These are phyloP conservation scores for Actinia tenebrosa DNA, from an alignment of 64 coral and sea anemone genomes.

Conservation along the genomic window DNA sequence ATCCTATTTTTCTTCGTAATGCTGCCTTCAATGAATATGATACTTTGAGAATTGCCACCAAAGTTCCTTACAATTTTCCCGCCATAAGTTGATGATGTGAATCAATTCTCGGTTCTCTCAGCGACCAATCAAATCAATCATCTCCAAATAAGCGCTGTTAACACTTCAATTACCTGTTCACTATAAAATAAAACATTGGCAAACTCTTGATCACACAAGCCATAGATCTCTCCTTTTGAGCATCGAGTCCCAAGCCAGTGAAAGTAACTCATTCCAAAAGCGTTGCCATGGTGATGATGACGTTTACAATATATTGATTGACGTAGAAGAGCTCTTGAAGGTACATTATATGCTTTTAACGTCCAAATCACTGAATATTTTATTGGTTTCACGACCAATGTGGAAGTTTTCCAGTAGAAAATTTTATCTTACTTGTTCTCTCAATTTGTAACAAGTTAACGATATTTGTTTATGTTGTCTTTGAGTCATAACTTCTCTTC, in stretches of 20 bases:
- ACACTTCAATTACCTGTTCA: not conserved
- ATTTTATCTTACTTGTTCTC: not conserved
- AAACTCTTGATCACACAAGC: not conserved
- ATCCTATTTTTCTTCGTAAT: not conserved
- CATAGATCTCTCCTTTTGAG: not conserved
- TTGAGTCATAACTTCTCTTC: not conserved
- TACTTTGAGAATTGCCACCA: not conserved
- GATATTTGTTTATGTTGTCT: not conserved
- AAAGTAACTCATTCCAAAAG: not conserved
- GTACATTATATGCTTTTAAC: not conserved
- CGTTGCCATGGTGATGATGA: conserved; percentile 4
- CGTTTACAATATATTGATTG: not conserved
- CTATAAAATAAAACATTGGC: conserved; percentile 1
- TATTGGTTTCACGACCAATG: conserved; percentile 1
- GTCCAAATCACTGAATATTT: not conserved
- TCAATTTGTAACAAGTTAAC: not conserved
- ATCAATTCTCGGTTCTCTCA: no score
- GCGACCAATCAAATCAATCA: not conserved
- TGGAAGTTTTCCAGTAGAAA: not conserved
- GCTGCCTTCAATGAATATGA: not conserved
- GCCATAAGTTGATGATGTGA: no score
- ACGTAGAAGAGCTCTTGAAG: not conserved
- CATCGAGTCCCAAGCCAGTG: not conserved
- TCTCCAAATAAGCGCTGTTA: not conserved
- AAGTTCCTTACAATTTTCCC: not conserved